These are phyloP conservation scores for Turdus rufiventris DNA, from an alignment of 2,113 vertebrate genomes.

Conservation along the genomic window DNA sequence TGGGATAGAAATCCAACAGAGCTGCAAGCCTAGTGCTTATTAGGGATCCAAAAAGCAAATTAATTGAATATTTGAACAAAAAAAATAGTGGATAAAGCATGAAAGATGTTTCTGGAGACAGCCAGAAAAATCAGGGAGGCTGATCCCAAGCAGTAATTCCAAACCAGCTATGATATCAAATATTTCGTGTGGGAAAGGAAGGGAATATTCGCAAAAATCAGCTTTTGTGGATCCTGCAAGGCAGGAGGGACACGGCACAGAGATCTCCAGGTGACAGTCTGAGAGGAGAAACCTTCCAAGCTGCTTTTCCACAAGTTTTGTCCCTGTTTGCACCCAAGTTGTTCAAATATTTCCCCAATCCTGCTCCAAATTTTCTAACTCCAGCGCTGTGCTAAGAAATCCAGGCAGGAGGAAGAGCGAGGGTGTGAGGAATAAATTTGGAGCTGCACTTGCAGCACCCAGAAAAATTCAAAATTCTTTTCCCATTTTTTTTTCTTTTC, in stretches of 20 bases:
- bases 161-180: not conserved
- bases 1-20: not conserved
- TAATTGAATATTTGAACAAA: not conserved
- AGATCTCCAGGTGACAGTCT: not conserved
- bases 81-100: not conserved
- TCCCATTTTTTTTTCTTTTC: not conserved
- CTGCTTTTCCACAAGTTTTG: not conserved
- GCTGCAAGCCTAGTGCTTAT: not conserved
- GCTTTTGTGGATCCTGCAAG: not conserved
- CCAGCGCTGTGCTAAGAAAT: not conserved
- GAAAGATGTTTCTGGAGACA: not conserved
- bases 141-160: not conserved
- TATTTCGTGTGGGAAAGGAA: not conserved
- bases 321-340: not conserved
- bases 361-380: not conserved
- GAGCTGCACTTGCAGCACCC: not conserved
- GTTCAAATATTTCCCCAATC: not conserved
- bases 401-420: not conserved
- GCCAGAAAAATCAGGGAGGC: not conserved
- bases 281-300: not conserved
- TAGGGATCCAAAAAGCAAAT: not conserved
- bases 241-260: fast-evolving
- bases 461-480: not conserved
- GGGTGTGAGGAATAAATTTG: not conserved
- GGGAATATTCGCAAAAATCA: not conserved